A percentile compares a stretch with the other conserved stretches of the same genome.
phyloP scores from a whole-genome alignment of 1,140 invertebrate species.

The Oedothorax gibbosus region DNA sequence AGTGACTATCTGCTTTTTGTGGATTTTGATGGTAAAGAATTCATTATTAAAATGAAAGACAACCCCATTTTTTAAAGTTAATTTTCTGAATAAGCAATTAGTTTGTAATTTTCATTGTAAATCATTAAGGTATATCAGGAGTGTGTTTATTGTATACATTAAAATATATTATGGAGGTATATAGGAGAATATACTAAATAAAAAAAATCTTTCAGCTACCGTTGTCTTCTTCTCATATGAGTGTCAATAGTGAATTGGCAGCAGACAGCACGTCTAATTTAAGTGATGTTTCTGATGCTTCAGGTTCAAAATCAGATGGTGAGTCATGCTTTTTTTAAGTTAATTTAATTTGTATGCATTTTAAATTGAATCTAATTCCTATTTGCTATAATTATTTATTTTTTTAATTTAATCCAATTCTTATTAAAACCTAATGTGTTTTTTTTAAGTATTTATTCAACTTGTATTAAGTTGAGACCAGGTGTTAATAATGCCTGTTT shows the following conservation, averaged over 20 bases:
- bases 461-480: too few relatives aligned
- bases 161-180: too few relatives aligned
- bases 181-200: too few relatives aligned
- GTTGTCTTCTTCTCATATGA: slow-evolving; percentile 57
- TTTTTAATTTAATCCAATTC: too few relatives aligned
- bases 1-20: too few relatives aligned
- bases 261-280: slow-evolving; percentile 51
- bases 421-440: too few relatives aligned
- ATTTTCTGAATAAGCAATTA: not conserved
- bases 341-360: not conserved
- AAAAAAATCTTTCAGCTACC: too few relatives aligned
- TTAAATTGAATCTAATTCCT: not conserved
- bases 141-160: too few relatives aligned
- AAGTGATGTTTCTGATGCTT: slow-evolving; percentile 53
- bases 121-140: slow-evolving; percentile 34
- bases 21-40: not conserved
- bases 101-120: not conserved
- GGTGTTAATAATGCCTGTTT: too few relatives aligned
- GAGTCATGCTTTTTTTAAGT: not conserved
- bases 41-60: not conserved
- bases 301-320: slow-evolving; percentile 40
- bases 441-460: too few relatives aligned
- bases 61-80: not conserved
- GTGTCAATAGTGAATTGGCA: slow-evolving; percentile 53
- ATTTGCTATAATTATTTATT: too few relatives aligned